phyloP scores from a whole-genome alignment of 53 echinoderm and acorn worm genomes.

The Luidia sarsii region DNA sequence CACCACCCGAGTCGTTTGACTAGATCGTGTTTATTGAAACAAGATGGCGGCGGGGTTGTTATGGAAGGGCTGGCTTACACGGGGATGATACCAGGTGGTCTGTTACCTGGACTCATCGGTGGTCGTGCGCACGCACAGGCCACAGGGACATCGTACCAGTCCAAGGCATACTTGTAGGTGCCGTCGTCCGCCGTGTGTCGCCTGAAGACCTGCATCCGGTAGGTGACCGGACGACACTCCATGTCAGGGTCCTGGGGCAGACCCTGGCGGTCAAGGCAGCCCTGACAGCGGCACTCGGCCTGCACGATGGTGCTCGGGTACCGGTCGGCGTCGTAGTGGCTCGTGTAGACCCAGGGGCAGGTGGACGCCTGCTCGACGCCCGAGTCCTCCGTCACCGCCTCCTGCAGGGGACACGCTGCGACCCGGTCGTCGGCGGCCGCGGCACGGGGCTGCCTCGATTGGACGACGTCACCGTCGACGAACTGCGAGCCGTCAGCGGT shows the following conservation, averaged over 20 bases:
- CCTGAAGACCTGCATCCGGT: constrained; percentile 21
- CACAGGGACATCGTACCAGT: constrained; percentile 10
- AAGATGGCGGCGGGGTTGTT: too few species aligned
- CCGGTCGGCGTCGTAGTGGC: constrained; percentile 14
- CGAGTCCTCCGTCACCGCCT: not conserved
- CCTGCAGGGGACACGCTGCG: not conserved
- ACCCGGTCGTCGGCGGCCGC: not conserved
- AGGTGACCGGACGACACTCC: constrained; percentile 18
- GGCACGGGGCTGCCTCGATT: constrained; percentile 5
- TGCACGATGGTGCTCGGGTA: constrained; percentile 16
- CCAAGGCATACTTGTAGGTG: constrained; percentile 31
- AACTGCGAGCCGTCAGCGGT: not conserved
- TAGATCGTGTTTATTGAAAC: too few species aligned
- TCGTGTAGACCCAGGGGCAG: constrained; percentile 38
- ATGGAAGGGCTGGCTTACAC: not conserved
- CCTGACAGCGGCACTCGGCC: constrained; percentile 28
- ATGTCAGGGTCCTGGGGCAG: not conserved
- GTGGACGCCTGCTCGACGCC: constrained; percentile 1
- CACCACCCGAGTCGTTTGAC: too few species aligned
- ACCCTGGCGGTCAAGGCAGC: not conserved
- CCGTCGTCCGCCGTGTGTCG: constrained; percentile 22
- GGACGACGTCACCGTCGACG: not conserved
- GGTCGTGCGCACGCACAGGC: constrained; percentile 40
- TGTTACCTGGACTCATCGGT: not conserved
- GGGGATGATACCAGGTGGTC: not conserved